Base-by-base conservation (phyloP, 2,113 vertebrate species). In the Beaufortia kweichowensis region DNA sequence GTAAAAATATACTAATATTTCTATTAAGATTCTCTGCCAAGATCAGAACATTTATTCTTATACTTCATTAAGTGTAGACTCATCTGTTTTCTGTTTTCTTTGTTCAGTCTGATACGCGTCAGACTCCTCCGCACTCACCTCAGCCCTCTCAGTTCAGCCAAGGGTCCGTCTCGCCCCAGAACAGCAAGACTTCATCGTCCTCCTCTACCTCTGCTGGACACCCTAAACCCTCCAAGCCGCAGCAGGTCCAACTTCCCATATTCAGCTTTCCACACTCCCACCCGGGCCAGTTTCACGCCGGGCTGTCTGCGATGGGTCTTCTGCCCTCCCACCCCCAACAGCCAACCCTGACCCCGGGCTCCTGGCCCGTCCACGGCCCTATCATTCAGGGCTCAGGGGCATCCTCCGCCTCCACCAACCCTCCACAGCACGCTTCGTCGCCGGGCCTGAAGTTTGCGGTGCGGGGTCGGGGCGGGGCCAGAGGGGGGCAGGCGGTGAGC, bases 331-430 rank as follows among this genome's bases (percentile, higher is more conserved):
- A 79, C 65, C 19, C 24, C 33, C 79, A 88, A 65, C 87, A 86
- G 35, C 60, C 57, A 75, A 39, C 90, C 86, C 86, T 95, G 85
- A 90, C 94, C 81, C 91, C 94, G 86, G 90, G 92, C 48, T 92
- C 95, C 82, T 99, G 97, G 96, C 95, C 97, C 82, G 94, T 97
- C 81, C 96, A 95, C 0, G 93, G 94, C 63, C 94, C 94, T 0
- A 91, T 98, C 78, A 93, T 97, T 83, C 92, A 93, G 75, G 88
- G 64, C 24, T 60, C 93, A 83, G 89, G 92, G 85, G 88, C 92
- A 81, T 88, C 95, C 73, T 90, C 93, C 81, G 90, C 92, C 77
- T 56, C 83, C 35, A 84, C 48, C 48, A n/a, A 53, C 6, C 48
- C 48, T 21, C 6, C 0, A 19, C 48, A 90, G 81, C 77, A 77